phyloP scores from a whole-genome alignment of 1,140 invertebrate species.

The Drosophila kanapiae region DNA sequence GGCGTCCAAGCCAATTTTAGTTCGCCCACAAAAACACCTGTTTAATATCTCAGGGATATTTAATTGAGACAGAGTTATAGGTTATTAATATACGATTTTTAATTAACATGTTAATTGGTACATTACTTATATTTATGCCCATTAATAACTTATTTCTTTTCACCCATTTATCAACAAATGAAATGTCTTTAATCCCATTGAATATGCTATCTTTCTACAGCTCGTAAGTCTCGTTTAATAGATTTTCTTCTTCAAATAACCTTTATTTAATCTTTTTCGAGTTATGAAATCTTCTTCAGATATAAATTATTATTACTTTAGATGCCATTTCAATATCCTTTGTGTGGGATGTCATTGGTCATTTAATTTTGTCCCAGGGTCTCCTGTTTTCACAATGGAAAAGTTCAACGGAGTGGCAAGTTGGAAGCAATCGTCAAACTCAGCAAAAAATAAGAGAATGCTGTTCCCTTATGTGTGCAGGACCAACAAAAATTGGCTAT shows the following conservation, averaged over 20 bases:
- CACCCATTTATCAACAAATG: background rate
- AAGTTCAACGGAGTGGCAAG: constrained; percentile 47
- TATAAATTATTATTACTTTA: constrained; percentile 57
- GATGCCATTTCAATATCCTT: constrained; percentile 60
- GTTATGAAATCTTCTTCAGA: constrained; percentile 2
- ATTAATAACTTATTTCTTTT: background rate
- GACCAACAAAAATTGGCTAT: background rate
- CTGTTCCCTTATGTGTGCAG: background rate
- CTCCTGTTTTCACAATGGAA: constrained; percentile 24
- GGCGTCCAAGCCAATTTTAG: background rate
- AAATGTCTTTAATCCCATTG: too few relatives aligned
- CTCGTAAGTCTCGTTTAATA: too few relatives aligned
- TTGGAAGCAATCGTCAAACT: constrained; percentile 31
- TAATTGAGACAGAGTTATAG: background rate
- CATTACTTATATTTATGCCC: too few relatives aligned
- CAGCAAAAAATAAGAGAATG: constrained; percentile 38
- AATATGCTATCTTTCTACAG: too few relatives aligned
- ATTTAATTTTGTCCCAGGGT: constrained; percentile 17
- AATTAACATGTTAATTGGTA: too few relatives aligned
- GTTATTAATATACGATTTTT: background rate
- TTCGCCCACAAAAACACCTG: background rate
- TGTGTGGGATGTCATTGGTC: constrained; percentile 12
- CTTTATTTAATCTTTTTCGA: background rate
- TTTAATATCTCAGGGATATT: background rate
- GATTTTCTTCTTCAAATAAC: too few relatives aligned